Conservation (phyloP, 2,113 vertebrate species). For the Euleptes europaea region DNA sequence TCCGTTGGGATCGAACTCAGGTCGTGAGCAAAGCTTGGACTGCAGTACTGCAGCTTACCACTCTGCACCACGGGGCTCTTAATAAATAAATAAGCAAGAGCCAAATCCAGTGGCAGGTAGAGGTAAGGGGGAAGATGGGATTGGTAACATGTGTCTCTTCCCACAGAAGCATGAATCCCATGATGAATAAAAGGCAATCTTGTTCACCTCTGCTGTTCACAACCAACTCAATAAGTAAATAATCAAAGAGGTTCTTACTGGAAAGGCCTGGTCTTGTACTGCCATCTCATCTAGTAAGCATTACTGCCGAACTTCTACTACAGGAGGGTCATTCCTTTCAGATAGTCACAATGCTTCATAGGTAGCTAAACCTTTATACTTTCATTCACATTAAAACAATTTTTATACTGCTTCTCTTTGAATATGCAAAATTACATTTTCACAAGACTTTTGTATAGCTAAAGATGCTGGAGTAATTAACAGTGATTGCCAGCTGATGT, state of each 20-base stretch:
- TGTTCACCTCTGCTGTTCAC: background rate
- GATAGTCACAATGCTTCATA: too few relatives aligned
- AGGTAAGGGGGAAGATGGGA: background rate
- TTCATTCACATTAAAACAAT: background rate
- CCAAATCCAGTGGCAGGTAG: background rate
- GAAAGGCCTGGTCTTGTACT: background rate
- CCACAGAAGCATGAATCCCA: background rate
- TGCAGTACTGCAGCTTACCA: too few relatives aligned
- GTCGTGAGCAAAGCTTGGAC: too few relatives aligned
- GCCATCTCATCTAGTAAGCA: background rate
- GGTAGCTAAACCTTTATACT: background rate
- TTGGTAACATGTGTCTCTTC: background rate
- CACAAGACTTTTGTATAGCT: background rate
- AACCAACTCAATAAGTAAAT: background rate
- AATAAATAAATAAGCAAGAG: background rate
- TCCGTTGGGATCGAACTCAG: too few relatives aligned
- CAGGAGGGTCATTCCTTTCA: background rate
- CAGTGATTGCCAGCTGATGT: background rate
- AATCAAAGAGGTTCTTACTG: background rate
- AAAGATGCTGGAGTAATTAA: background rate
- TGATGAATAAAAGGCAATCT: background rate
- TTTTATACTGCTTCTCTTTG: background rate
- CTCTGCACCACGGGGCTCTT: too few relatives aligned
- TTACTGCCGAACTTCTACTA: background rate
- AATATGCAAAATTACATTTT: constrained; percentile 21